Evolutionary conservation across 2,113 vertebrate genomes (phyloP), one percentile per base, ranked within the genome.

Genomic region (Sphaerodactylus townsendi): DNA sequence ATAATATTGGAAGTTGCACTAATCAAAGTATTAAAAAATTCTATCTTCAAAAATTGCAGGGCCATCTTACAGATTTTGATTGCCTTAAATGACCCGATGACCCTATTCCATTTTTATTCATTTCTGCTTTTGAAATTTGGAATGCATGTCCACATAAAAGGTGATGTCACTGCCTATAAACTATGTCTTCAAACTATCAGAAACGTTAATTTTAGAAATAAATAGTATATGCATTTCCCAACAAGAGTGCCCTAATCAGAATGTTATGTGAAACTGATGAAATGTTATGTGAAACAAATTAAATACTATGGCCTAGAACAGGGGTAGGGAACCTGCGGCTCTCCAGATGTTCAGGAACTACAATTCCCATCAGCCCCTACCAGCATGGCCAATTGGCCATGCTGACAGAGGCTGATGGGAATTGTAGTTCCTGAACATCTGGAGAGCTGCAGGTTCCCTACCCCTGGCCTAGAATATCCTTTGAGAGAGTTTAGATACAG

Each of bases 231-330:
- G 7, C 25, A 62, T 64, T 15, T 65, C 35, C 28, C 25, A 64
- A n/a, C 56, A 64, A 39, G 11, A 64, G 33, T 41, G 17, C 39
- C 64, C 41, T 13, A 64, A 94, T 93, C 93, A 82, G 91, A 95
- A 69, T 91, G 91, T 91, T 93, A 93, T 95, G 95, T 86, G 92
- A 84, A 89, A 91, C 94, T 92, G 91, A 95, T 93, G 35, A 62
- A 95, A 69, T 91, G 91, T 91, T 93, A 93, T 95, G 95, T 86
- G 92, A 84, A 89, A 90, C 94, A 91, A 90, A 95, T 93, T 59
- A 59, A 35, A 76, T 59, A 35, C 19, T 30, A n/a, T n/a, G n/a
- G n/a, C n/a, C n/a, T n/a, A n/a, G n/a, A n/a, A n/a, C n/a, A n/a
- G n/a, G n/a, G n/a, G n/a, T n/a, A n/a, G n/a, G n/a, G n/a, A n/a